A percentile compares a stretch with the other conserved stretches of the same genome.
phyloP scores from a whole-genome alignment of 2,888 invertebrate genomes.

The Synergus japonicus region DNA sequence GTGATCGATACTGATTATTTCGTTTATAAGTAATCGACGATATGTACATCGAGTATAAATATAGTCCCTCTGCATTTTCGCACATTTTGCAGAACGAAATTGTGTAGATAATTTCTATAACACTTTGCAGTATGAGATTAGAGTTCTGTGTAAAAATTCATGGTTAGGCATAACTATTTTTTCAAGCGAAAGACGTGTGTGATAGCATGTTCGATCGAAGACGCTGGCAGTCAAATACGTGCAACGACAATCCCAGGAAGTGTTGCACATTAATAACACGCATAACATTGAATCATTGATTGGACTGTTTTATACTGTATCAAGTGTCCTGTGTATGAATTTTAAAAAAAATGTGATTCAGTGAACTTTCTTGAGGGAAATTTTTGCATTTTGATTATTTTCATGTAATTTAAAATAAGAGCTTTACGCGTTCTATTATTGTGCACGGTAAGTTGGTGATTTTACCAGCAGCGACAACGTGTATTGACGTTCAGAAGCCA shows the following conservation, averaged over 20 bases:
- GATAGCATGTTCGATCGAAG: conserved; percentile 7
- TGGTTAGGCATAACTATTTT: conserved; percentile 29
- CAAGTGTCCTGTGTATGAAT: conserved; percentile 19
- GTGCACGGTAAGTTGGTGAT: conserved; percentile 58
- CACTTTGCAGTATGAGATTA: conserved; percentile 38
- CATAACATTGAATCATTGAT: conserved; percentile 9
- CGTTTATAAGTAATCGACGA: conserved; percentile 36
- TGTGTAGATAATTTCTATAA: conserved; percentile 26
- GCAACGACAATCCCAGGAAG: conserved; percentile 24
- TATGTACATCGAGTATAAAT: conserved; percentile 39
- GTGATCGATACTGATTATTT: conserved; percentile 58
- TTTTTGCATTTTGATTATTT: background rate
- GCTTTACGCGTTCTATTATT: conserved; percentile 32
- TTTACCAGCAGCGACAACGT: conserved; percentile 76
- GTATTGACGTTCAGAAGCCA: conserved; percentile 67
- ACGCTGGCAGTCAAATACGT: conserved; percentile 6
- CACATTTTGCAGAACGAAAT: conserved; percentile 34
- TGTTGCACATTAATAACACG: conserved; percentile 20
- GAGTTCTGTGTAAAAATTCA: conserved; percentile 31
- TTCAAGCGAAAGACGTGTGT: conserved; percentile 23
- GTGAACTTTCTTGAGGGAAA: background rate
- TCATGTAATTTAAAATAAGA: background rate
- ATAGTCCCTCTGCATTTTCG: conserved; percentile 23
- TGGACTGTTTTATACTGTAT: conserved; percentile 20
- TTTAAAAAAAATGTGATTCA: conserved; percentile 9